Conservation (phyloP, 2,113 vertebrate genomes). For the Boulengerochromis microlepis region DNA sequence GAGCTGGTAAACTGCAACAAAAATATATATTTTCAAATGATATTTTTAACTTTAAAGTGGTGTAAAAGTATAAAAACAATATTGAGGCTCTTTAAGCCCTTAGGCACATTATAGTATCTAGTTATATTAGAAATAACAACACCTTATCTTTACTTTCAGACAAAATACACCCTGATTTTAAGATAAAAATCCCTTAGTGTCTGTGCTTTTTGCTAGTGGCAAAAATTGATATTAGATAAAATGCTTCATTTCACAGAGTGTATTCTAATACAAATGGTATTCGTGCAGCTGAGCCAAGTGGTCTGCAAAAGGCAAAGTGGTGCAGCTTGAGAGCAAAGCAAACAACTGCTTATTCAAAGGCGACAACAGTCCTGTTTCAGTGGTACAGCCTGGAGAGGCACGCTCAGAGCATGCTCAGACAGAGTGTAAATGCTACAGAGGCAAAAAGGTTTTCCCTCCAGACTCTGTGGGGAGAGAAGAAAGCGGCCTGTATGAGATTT, state of each 20-base stretch:
- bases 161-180: background rate
- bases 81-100: background rate
- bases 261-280: background rate
- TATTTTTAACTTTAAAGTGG: background rate
- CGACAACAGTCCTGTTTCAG: background rate
- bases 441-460: background rate
- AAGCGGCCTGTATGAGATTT: background rate
- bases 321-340: background rate
- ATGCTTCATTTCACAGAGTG: background rate
- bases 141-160: background rate
- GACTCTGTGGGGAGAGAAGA: background rate
- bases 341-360: constrained; percentile 6
- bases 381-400: background rate
- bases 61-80: background rate
- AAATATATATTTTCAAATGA: background rate
- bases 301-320: background rate
- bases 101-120: background rate
- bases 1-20: background rate
- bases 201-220: background rate
- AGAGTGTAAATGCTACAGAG: background rate
- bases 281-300: background rate
- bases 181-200: background rate
- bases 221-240: background rate
- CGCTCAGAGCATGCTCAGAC: background rate
- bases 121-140: background rate